These are phyloP conservation scores for Eristalis intricaria DNA, from an alignment of 2,888 invertebrate genomes.

Conservation along the genomic window DNA sequence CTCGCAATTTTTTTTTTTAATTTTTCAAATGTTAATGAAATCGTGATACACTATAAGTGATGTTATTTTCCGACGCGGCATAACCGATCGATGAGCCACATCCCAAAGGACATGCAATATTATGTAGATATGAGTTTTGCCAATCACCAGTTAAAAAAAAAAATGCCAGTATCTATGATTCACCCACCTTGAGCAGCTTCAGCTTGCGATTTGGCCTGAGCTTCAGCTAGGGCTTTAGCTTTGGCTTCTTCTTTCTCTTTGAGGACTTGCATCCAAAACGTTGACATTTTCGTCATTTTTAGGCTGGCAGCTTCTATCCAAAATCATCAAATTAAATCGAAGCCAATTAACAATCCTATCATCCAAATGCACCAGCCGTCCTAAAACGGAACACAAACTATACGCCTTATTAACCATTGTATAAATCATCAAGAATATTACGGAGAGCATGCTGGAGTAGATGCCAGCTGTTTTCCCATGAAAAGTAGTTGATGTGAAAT, in stretches of 20 bases:
- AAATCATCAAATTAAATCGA: not conserved
- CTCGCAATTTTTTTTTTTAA: too few relatives aligned
- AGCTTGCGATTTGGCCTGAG: not conserved
- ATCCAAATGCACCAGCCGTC: constrained; percentile 1
- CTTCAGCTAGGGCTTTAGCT: not conserved
- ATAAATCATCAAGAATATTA: not conserved
- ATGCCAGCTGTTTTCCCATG: not conserved
- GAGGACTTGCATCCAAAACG: not conserved
- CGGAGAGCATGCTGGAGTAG: not conserved
- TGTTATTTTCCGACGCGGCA: not conserved
- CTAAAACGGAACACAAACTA: not conserved
- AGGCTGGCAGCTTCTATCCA: not conserved
- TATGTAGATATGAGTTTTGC: not conserved
- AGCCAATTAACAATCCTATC: not conserved
- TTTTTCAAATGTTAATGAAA: too few relatives aligned
- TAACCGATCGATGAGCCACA: not conserved
- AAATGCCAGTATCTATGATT: not conserved
- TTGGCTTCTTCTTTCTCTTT: not conserved
- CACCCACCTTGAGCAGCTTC: not conserved
- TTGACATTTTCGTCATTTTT: not conserved
- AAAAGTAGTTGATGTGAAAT: too few relatives aligned
- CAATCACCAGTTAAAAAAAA: not conserved
- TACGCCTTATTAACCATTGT: not conserved
- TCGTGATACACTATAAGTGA: too few relatives aligned
- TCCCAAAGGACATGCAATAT: not conserved